Conservation (phyloP, 2,888 invertebrate species). For the Chymomyza procnemis region DNA sequence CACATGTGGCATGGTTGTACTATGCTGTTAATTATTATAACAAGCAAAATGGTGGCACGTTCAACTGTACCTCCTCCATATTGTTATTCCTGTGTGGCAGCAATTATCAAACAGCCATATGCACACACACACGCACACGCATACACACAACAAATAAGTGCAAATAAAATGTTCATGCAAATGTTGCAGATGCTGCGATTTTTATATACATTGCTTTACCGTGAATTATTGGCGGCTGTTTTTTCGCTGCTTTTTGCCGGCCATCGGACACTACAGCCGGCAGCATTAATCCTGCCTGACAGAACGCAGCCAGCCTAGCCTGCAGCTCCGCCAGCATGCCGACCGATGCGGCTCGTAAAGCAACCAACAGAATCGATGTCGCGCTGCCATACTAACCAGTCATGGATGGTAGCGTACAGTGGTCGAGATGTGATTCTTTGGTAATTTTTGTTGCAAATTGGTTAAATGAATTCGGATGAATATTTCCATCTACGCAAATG, state of each 20-base stretch:
- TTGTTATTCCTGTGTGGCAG: slow-evolving; percentile 59
- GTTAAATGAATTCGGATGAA: background rate
- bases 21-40: slow-evolving; percentile 52
- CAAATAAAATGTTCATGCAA: slow-evolving; percentile 9
- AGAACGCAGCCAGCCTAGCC: slow-evolving; percentile 2
- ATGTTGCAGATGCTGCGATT: slow-evolving; percentile 64
- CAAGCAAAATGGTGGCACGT: background rate
- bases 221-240: slow-evolving; percentile 70
- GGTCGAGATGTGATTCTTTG: background rate
- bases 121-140: too few species aligned
- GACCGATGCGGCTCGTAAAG: slow-evolving; percentile 57
- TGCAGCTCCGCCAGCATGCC: background rate
- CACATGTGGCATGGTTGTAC: slow-evolving; percentile 13
- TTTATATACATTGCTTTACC: slow-evolving; percentile 56
- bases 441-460: background rate
- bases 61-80: slow-evolving; percentile 14
- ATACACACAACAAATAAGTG: slow-evolving; percentile 42
- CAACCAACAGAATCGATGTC: slow-evolving; percentile 21
- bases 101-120: slow-evolving; percentile 57
- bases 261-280: slow-evolving; percentile 51
- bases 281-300: slow-evolving; percentile 52
- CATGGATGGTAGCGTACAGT: background rate
- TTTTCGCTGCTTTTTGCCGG: slow-evolving; percentile 28
- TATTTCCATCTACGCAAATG: too few species aligned
- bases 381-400: background rate